Evolutionary conservation across 2,888 invertebrate species (phyloP), one percentile per base, ranked within the genome.

Genomic region (Beris chalybata): DNA sequence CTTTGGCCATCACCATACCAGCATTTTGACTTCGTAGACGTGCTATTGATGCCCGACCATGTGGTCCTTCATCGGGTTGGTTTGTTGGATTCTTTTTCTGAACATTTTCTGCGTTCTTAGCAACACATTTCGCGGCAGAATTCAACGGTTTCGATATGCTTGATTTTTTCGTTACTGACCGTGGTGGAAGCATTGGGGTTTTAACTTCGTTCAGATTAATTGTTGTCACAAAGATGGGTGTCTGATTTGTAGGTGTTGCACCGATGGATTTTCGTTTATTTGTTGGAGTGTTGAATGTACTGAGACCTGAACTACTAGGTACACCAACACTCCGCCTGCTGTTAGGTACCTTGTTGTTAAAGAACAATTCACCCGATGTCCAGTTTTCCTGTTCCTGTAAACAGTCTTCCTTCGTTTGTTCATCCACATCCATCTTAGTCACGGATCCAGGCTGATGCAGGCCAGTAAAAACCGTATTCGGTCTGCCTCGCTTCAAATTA

Each of bases 1-100:
- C 90, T 81, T 90, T 91, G 2, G 90, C 91, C 67, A 90, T 80
- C 0, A 92, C 92, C 82, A 90, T 91, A 6, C 92, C 92, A 5
- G 89, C 90, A 77, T 92, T 92, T 77, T 90, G 89, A 56, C 85
- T 83, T 31, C 90, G 82, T 38, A 92, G 75, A 73, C 87, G 87
- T 22, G 89, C 89, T 11, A 92, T 86, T 0, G 91, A 91, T 0
- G 89, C 88, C 67, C 91, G 83, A 1, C 88, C 87, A 31, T 85
- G 85, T 56, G 82, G 82, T 43, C 81, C 81, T 48, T 79, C 76
- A 12, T 75, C 77, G n/a, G 82, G 81, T 9, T 56, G 64, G 47
- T 65, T 55, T 32, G 52, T 43, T 13, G 63, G n/a, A 31, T 45
- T 44, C 44, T 63, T 67, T 38, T 63, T 59, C 43, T 15, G 12